Percentiles rank a stretch among this genome's conserved stretches.
Conservation (phyloP, 1,140 invertebrate species). For the Caenorhabditis tropicalis region DNA sequence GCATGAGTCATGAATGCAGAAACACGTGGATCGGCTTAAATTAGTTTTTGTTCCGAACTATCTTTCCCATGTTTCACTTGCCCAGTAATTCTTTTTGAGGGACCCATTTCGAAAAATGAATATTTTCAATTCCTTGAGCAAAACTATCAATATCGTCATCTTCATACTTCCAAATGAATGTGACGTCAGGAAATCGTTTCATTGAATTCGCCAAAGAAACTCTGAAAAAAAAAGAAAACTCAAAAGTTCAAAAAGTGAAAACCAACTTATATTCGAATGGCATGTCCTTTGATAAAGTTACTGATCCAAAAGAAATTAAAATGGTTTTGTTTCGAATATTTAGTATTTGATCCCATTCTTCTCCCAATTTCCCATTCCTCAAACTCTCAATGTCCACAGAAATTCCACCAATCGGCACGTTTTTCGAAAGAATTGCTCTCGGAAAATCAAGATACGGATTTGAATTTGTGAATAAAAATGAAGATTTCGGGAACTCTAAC, state of each 20-base stretch:
- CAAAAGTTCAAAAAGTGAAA: background rate
- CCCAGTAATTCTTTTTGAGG: conserved; percentile 50
- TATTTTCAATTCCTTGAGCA: conserved; percentile 35
- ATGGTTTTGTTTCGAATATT: conserved; percentile 41
- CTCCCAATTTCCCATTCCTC: background rate
- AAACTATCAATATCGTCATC: conserved; percentile 6
- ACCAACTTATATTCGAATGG: conserved; percentile 46
- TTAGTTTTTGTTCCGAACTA: background rate
- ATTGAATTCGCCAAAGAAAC: background rate
- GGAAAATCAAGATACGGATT: conserved; percentile 50
- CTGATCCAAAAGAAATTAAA: conserved; percentile 57
- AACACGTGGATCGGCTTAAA: conserved; percentile 56
- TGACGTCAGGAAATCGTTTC: conserved; percentile 43
- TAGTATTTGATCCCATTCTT: conserved; percentile 50
- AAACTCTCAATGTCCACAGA: background rate
- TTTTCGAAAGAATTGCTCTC: conserved; percentile 44
- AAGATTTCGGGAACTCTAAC: background rate
- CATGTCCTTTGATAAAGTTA: conserved; percentile 51
- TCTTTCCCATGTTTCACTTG: background rate
- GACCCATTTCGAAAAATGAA: conserved; percentile 52
- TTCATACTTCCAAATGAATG: conserved; percentile 62
- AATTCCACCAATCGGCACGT: conserved; percentile 51
- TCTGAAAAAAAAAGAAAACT: conserved; percentile 4
- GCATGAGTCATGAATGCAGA: conserved; percentile 64
- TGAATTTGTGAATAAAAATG: conserved; percentile 47